These are phyloP conservation scores for Gila orcuttii DNA, from an alignment of 2,113 vertebrate species.

Conservation along the genomic window DNA sequence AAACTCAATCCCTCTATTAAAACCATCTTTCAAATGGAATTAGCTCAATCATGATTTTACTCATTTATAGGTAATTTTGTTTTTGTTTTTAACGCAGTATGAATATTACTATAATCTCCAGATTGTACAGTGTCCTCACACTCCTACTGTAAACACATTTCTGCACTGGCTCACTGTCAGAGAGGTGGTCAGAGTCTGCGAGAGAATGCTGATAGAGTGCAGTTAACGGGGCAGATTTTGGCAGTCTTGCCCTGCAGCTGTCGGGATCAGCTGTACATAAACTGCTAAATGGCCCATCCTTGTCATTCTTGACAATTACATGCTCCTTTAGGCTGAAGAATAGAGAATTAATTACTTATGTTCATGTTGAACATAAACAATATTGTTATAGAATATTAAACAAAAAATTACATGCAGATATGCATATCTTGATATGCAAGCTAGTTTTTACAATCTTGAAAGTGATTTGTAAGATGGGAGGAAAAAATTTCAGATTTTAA, in stretches of 20 bases:
- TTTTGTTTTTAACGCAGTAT: not conserved
- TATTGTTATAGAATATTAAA: not conserved
- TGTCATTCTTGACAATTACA: slow-evolving; percentile 29
- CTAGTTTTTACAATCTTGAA: not conserved
- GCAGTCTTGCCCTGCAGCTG: slow-evolving; percentile 65
- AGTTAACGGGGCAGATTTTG: slow-evolving; percentile 57
- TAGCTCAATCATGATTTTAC: not conserved
- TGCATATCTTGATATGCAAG: not conserved
- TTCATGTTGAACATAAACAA: not conserved
- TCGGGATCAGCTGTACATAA: slow-evolving; percentile 63
- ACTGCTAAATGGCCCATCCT: slow-evolving; percentile 46
- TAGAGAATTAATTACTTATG: not conserved
- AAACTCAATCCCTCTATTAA: not conserved
- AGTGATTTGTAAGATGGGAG: not conserved
- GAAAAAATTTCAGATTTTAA: not conserved
- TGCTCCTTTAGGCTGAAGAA: not conserved
- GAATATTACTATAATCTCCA: not conserved
- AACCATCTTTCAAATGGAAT: not conserved
- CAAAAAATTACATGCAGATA: not conserved
- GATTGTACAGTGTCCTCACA: not conserved
- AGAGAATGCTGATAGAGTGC: slow-evolving; percentile 37
- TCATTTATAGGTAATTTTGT: not conserved
- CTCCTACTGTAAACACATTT: slow-evolving; percentile 1
- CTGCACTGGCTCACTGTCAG: not conserved
- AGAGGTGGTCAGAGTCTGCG: slow-evolving; percentile 3